Evolutionary conservation across 2,113 vertebrate genomes (phyloP).

Genomic region (Calidris pugnax): DNA sequence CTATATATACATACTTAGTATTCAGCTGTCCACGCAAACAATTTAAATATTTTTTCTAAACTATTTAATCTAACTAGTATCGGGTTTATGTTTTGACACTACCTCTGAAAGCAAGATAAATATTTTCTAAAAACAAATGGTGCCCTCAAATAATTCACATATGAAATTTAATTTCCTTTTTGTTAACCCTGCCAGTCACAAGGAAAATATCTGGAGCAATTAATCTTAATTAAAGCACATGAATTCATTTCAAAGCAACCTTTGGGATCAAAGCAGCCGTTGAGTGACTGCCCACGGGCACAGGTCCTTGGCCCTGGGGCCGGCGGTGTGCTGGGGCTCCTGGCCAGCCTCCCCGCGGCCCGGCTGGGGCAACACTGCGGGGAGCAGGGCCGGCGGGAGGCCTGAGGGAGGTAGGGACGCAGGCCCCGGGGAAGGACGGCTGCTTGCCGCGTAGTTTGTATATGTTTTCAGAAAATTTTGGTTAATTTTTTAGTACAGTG

Average conservation of each 20-base stretch:
- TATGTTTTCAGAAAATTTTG: not conserved
- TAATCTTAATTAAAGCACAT: not conserved
- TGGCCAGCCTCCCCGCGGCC: not conserved
- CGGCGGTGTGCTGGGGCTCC: rapidly evolving
- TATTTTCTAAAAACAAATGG: not conserved
- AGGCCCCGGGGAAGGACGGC: rapidly evolving
- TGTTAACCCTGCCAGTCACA: not conserved
- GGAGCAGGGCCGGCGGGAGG: not conserved
- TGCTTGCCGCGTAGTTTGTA: rapidly evolving
- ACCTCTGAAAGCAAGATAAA: not conserved
- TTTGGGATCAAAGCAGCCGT: not conserved
- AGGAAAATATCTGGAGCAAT: not conserved
- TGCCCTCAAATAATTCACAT: not conserved
- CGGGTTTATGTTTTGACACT: not conserved
- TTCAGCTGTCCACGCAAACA: not conserved
- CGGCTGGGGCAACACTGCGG: rapidly evolving
- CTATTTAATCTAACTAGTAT: not conserved
- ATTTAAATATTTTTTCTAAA: not conserved
- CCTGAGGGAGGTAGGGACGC: not conserved
- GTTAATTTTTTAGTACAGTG: not conserved
- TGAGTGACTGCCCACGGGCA: not conserved
- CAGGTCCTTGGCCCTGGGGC: not conserved
- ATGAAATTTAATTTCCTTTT: not conserved
- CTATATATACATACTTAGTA: not conserved
- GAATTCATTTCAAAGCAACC: not conserved